Conservation (phyloP, 2,888 invertebrate genomes). For the Boloria euphrosyne region DNA sequence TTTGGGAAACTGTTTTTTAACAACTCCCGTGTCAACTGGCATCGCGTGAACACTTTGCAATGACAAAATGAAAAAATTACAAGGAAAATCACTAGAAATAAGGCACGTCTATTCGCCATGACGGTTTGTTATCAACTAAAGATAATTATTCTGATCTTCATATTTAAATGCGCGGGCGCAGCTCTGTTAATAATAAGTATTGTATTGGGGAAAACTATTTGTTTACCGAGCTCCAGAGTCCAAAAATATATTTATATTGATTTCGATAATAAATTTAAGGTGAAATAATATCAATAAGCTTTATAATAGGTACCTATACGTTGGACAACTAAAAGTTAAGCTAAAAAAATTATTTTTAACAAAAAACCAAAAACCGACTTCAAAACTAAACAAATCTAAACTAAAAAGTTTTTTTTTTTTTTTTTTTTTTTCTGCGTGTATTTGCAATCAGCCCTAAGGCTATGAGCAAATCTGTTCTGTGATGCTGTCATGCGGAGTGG, state of each 20-base stretch:
- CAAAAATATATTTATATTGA: slow-evolving; percentile 1
- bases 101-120: slow-evolving; percentile 61
- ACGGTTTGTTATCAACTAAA: slow-evolving; percentile 52
- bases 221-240: neutral
- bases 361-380: no score
- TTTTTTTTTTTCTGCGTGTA: no score
- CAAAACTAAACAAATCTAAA: no score
- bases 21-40: slow-evolving; percentile 86
- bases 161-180: slow-evolving; percentile 57
- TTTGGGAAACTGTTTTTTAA: slow-evolving; percentile 84
- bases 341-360: no score
- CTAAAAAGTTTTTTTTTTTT: no score
- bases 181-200: slow-evolving; percentile 44
- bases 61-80: slow-evolving; percentile 54
- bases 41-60: slow-evolving; percentile 84
- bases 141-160: slow-evolving; percentile 41
- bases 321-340: no score
- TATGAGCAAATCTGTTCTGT: no score
- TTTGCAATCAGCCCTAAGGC: no score
- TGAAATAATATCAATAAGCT: neutral
- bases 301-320: neutral
- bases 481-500: no score
- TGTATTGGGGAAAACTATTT: slow-evolving; percentile 38
- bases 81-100: slow-evolving; percentile 49
- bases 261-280: neutral